Evolutionary conservation across 2,797 vertebrate species (phyloP).

Genomic region (Anas georgica): DNA sequence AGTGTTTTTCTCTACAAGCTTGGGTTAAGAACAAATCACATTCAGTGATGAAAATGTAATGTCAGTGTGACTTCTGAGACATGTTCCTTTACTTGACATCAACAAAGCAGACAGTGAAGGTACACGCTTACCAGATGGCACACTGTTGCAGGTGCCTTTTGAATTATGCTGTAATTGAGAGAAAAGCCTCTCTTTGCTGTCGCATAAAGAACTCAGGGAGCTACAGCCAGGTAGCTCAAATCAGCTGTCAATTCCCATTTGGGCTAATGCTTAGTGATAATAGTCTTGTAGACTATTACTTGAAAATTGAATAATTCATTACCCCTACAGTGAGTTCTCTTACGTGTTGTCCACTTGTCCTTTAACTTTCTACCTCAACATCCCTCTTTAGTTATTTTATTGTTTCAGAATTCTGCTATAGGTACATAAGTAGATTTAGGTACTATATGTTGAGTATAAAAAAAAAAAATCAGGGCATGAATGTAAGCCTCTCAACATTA

Average conservation of each 20-base stretch:
- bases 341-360: neutral
- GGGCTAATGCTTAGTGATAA: neutral
- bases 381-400: neutral
- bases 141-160: neutral
- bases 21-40: neutral
- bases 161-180: conserved; percentile 16
- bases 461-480: neutral
- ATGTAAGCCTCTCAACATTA: neutral
- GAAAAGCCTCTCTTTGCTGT: neutral
- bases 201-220: neutral
- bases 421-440: neutral
- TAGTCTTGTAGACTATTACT: neutral
- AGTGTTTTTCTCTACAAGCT: neutral
- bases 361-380: neutral
- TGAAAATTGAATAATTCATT: neutral
- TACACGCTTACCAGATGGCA: neutral
- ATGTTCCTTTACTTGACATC: conserved; percentile 1
- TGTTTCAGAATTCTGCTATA: neutral
- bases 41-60: conserved; percentile 36
- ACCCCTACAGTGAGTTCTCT: neutral
- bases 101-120: neutral
- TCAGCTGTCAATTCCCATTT: neutral
- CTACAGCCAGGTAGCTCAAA: neutral
- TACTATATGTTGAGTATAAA: neutral
- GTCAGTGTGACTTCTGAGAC: conserved; percentile 17